phyloP scores from a whole-genome alignment of 2,797 vertebrate species.

The Brachyrhaphis roseni region DNA sequence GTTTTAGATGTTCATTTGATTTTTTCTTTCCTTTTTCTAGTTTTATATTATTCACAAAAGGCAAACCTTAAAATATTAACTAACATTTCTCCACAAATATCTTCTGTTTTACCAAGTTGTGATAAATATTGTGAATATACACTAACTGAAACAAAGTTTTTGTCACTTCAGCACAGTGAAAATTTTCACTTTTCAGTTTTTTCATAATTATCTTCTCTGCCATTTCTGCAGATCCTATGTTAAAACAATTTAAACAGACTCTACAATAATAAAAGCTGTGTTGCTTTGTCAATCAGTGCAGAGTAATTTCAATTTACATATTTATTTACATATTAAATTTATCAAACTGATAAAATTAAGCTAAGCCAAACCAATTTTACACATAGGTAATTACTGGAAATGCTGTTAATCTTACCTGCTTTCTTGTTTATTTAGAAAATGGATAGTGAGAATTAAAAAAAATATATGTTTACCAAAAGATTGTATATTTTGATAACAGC shows the following conservation, averaged over 20 bases:
- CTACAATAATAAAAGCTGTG: constrained; percentile 9
- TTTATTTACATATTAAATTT: constrained; percentile 7
- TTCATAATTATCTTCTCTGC: not conserved
- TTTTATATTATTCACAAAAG: not conserved
- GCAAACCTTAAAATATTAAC: not conserved
- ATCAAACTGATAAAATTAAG: constrained; percentile 43
- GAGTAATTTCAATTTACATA: constrained; percentile 24
- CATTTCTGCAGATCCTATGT: not conserved
- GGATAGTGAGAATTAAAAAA: constrained; percentile 1
- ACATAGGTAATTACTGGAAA: constrained; percentile 44
- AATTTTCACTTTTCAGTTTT: not conserved
- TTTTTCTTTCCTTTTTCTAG: not conserved
- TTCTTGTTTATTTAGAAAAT: constrained; percentile 1
- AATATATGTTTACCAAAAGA: not conserved
- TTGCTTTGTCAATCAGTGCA: constrained; percentile 17
- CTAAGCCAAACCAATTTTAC: constrained; percentile 51
- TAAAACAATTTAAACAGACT: not conserved
- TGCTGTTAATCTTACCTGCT: constrained; percentile 23
- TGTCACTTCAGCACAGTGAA: not conserved
- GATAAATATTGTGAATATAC: not conserved
- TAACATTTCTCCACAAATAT: not conserved
- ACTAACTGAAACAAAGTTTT: not conserved
- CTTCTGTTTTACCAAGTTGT: not conserved
- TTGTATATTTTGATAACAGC: not conserved
- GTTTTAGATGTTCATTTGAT: not conserved